These are phyloP conservation scores for Bucco capensis DNA, from an alignment of 2,113 vertebrate genomes.

Conservation along the genomic window DNA sequence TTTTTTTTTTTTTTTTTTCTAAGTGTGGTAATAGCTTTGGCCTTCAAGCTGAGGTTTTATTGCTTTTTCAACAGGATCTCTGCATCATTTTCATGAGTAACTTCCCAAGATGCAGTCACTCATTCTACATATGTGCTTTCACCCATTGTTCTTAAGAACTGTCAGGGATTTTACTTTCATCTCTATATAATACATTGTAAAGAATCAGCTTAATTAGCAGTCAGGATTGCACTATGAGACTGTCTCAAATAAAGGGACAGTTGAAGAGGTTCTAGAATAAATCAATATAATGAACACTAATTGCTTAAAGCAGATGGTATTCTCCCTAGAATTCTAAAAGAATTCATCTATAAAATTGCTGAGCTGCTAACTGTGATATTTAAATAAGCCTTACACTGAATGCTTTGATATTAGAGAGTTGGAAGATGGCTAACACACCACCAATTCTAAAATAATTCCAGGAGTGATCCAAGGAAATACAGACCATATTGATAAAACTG, in stretches of 20 bases:
- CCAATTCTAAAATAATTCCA: background rate
- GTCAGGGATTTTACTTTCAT: background rate
- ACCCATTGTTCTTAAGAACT: background rate
- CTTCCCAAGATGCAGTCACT: background rate
- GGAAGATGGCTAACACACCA: background rate
- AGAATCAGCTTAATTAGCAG: background rate
- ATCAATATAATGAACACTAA: slow-evolving; percentile 18
- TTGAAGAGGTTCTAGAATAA: slow-evolving; percentile 24
- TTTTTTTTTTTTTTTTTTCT: background rate
- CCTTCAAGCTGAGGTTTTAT: background rate
- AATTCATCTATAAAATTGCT: background rate
- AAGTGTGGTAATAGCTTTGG: background rate
- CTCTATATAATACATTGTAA: background rate
- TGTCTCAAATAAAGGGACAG: background rate
- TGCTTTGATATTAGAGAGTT: background rate
- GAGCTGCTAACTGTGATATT: background rate
- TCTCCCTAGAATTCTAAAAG: background rate
- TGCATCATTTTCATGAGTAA: background rate
- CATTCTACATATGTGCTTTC: background rate
- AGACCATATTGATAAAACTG: background rate
- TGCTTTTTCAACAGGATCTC: background rate
- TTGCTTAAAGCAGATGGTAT: slow-evolving; percentile 6
- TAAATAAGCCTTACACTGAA: background rate
- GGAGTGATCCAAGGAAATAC: background rate
- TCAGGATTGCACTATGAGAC: background rate